Base-by-base conservation (phyloP, 2,113 vertebrate genomes). In the Puma concolor region DNA sequence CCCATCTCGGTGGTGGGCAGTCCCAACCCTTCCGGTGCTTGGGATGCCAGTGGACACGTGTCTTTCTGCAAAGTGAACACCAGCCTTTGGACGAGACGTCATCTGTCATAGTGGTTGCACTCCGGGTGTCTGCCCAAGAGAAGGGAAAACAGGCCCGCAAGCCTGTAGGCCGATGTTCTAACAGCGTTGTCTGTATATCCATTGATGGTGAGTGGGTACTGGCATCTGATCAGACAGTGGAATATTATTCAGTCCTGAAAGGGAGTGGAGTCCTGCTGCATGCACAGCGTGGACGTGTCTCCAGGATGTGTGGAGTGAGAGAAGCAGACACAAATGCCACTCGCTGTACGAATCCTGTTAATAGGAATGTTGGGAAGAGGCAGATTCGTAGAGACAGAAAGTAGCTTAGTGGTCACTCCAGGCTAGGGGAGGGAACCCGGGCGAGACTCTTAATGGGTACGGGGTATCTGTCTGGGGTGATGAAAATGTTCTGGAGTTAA, bases 161-260 rank as follows among this genome's bases (percentile, higher is more conserved):
- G 13, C n/a, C 41, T 4, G 52, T 7, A 21, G 15, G 9, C 52
- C 44, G 52, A 60, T 36, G 16, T 16, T 81, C 74, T 71, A 52
- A 76, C 66, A 52, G 27, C 19, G 1, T 33, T 41, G 7, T 90
- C 52, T 54, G 3, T n/a, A 17, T n/a, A 23, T 14, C 41, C 27
- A 5, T 13, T 13, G 19, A 2, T 14, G 10, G 44, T 9, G 80
- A 44, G 23, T 3, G n/a, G 44, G 5, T 2, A 41, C 29, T 7
- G 44, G 27, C 12, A 1, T 21, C 9, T 21, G 0, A 5, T 48
- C n/a, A 27, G 0, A 23, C 9, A 4, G 4, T 17, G 69, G 52
- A 69, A 15, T 29, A 33, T 29, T 23, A 36, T 8, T 76, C 8
- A 31, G 52, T 41, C 11, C 2, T 1, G 25, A 44, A 71, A 29